Evolutionary conservation across 1,140 invertebrate genomes (phyloP), one percentile per base, ranked within the genome.

Genomic region (Penaeus japonicus): DNA sequence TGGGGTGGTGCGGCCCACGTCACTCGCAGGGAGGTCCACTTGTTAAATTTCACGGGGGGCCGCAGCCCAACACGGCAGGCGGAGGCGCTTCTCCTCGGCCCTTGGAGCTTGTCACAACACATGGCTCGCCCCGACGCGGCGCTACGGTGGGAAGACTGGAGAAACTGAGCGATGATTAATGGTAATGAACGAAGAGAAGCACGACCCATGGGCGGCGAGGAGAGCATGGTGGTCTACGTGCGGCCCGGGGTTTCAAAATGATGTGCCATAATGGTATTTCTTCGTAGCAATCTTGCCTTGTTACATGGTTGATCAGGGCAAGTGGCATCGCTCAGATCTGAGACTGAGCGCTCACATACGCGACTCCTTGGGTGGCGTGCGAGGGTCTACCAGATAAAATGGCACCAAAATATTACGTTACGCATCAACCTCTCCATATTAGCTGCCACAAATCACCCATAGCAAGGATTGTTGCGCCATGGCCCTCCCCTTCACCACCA

Each of bases 21-120:
- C 85, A 87, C 85, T 87, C 79, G 78, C 85, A 87, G 85, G 85
- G 85, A 87, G 85, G 85, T 87, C 85, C 85, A 87, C 85, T 87
- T 82, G 78, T 87, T 82, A 87, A 87, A 82, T 87, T 87, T 82
- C 78, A 82, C 79, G 85, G 85, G 85, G 85, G 85, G 79, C 85
- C 85, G 47, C 85, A 55, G 85, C 79, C 83, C 83, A 39, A 75
- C 83, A 80, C 85, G 85, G 85, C 79, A 54, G 78, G 78, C 55
- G 54, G 53, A 32, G 47, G 47, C 47, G 55, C 75, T 32, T 55
- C 77, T 59, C n/a, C 65, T 62, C 32, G 20, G 5, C 22, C 35
- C 54, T 27, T 22, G n/a, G 24, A 10, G 30, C 54, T 20, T 17
- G 18, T 57, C 80, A 17, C 2, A n/a, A 39, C 35, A n/a, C 27